Base-by-base conservation (phyloP, 2,797 vertebrate species). In the Oreochromis mossambicus region DNA sequence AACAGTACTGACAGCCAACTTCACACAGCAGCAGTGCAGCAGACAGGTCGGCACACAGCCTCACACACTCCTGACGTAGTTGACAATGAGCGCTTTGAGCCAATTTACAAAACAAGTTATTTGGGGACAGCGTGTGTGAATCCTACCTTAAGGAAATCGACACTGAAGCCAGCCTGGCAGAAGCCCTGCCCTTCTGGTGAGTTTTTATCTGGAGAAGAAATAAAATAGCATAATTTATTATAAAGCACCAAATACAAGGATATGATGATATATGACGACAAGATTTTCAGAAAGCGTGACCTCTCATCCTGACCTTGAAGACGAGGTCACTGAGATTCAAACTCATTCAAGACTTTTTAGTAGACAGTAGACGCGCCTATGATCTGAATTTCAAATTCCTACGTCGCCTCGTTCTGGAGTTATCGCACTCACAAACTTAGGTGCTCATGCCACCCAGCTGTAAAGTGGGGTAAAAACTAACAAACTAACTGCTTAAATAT, bases 161-260 rank as follows among this genome's bases (percentile, higher is more conserved):
- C 97, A 61, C 98, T 99, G 95, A 99, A 99, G 89, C 98, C 98
- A 46, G 98, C 98, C 96, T 99, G 98, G 93, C 98, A 99, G 96
- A 99, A 99, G n/a, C 98, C 98, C 94, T 99, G 98, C 5, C 98
- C 98, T 83, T 99, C 98, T 46, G 98, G 98, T 26, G 98, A 96
- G 4, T 89, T 96, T 26, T 94, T 96, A 78, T 15, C 97, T 99
- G 94, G 4, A 87, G 24, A 2, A 79, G 5, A 70, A 78, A 50
- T n/a, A 75, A 86, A 86, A 86, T 19, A 75, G 32, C 12, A n/a
- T 8, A 1, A 36, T 41, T 3, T 29, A 70, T 50, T 10, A 48
- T 38, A n/a, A 7, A 19, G 24, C 43, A 19, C 26, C 68, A n/a
- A 73, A n/a, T 50, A 32, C 3, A 48, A 63, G 32, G 10, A 48